A percentile compares a stretch with the other conserved stretches of the same genome.
Conservation (phyloP, 1,140 invertebrate species). For the Aphis gossypii region DNA sequence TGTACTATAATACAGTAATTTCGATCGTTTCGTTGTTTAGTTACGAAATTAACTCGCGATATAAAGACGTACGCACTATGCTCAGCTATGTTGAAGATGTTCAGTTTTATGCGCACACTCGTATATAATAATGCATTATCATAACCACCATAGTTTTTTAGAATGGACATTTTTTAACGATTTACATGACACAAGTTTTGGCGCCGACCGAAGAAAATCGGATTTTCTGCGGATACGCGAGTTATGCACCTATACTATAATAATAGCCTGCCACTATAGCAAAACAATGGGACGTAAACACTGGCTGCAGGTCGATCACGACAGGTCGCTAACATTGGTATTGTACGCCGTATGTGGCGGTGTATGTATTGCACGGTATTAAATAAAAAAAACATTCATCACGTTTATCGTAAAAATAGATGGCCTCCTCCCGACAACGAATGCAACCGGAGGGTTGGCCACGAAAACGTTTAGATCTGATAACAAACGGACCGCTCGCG, state of each 20-base stretch:
- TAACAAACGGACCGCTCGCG: neutral
- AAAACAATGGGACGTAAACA: conserved; percentile 26
- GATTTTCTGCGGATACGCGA: neutral
- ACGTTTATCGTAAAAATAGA: neutral
- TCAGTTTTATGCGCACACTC: neutral
- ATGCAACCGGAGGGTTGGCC: neutral
- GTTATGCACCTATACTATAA: neutral
- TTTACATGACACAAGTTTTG: neutral
- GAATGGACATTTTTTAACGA: neutral
- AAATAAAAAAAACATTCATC: neutral
- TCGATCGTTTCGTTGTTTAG: no score
- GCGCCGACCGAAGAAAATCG: neutral
- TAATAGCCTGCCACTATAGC: neutral
- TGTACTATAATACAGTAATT: no score
- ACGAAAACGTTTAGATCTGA: neutral
- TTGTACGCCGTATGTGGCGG: neutral
- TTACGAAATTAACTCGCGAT: no score
- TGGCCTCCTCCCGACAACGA: neutral
- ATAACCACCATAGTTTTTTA: neutral
- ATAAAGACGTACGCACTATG: no score
- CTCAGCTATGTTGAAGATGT: no score
- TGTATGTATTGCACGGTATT: neutral
- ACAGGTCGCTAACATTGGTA: neutral
- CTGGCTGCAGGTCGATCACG: neutral
- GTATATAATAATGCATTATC: neutral